Evolutionary conservation across 1,140 invertebrate species (phyloP), one percentile per base, ranked within the genome.

Genomic region (Oncopeltus fasciatus): DNA sequence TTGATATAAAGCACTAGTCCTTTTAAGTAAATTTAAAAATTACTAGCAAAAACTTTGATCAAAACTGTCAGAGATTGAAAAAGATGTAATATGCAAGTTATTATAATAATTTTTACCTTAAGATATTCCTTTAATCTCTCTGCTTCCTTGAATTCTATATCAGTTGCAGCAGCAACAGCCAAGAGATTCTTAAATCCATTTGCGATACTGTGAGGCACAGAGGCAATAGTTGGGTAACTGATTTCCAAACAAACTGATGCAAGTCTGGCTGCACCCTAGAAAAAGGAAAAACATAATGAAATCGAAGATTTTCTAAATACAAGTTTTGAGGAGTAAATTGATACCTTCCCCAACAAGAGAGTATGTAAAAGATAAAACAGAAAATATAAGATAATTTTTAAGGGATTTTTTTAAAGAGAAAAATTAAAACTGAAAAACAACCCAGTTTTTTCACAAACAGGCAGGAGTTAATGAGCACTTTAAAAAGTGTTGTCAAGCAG

Each of bases 151-250:
- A 99, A 99, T 65, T 89, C 86, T 64, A 97, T 83, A 49, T 99
- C 94, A 64, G 96, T 98, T 68, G 84, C 90, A 58, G 92, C 92
- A 72, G 95, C 95, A 73, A 99, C 79, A 66, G 95, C 93, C 78
- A 99, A 81, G 69, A 99, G 77, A 76, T 95, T 97, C 81, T 97
- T 98, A 82, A 99, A 95, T 60, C 94, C 96, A 72, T 98, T 97
- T 73, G 89, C 87, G 70, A 99, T 85, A 72, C 90, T 95, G 80
- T 99, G 96, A 38, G 96, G 95, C 31, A 84, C 94, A 59, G 95
- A 98, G 44, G 93, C 95, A 65, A 95, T 75, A 16, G 95, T 98
- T 64, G 96, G 96, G 77, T 98, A 98, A 29, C 90, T 89, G 71
- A 99, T 92, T 31, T 81, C 76, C 71, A 99, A 81, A 72, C 90